Conservation (phyloP, 1,140 invertebrate species). For the Tetragnatha versicolor region DNA sequence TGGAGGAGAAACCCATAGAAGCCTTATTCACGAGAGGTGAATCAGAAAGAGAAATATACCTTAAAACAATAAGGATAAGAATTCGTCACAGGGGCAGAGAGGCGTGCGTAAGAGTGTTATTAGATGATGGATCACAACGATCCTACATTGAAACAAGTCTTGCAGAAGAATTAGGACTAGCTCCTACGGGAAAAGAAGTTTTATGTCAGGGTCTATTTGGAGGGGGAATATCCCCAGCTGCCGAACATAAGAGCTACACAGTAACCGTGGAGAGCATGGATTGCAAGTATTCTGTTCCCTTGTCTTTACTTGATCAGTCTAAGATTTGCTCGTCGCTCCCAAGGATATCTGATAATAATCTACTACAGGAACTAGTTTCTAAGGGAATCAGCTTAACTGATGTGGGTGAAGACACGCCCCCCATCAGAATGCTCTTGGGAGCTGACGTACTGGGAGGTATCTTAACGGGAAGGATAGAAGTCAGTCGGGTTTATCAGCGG, state of each 20-base stretch:
- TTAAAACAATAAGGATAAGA: too few relatives aligned
- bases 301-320: slow-evolving; percentile 23
- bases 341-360: not conserved
- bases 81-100: too few relatives aligned
- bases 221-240: not conserved
- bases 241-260: slow-evolving; percentile 10
- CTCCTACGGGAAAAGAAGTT: slow-evolving; percentile 9
- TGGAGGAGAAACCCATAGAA: too few relatives aligned
- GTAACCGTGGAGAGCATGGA: slow-evolving; percentile 14
- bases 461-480: slow-evolving; percentile 24
- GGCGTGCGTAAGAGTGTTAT: too few relatives aligned
- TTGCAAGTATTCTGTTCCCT: slow-evolving; percentile 1
- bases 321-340: slow-evolving; percentile 21
- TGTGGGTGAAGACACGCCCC: slow-evolving; percentile 11
- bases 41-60: too few relatives aligned
- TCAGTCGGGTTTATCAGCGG: not conserved
- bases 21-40: too few relatives aligned
- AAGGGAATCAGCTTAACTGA: slow-evolving; percentile 1
- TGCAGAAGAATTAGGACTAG: slow-evolving; percentile 19
- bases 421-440: slow-evolving; percentile 27
- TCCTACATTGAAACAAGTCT: too few relatives aligned
- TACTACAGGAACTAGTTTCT: slow-evolving; percentile 1
- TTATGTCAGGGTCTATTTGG: slow-evolving; percentile 37
- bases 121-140: too few relatives aligned
- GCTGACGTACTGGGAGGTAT: slow-evolving; percentile 30